These are phyloP conservation scores for Platycercus adscitus DNA, from an alignment of 2,113 vertebrate species.

Conservation along the genomic window DNA sequence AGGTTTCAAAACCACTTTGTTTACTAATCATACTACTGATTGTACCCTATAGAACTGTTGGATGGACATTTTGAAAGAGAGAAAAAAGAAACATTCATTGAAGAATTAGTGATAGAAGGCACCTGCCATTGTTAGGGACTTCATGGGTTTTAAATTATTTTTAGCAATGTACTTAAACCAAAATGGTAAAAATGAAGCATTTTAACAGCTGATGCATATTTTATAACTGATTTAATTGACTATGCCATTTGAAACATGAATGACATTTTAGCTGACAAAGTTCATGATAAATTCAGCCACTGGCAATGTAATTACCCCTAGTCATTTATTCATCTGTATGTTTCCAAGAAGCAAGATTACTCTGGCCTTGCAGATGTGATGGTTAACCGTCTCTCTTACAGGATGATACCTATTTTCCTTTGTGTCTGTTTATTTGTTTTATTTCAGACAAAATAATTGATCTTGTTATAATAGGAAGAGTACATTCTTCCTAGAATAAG, in stretches of 20 bases:
- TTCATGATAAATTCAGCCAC: neutral
- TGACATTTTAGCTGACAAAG: constrained; percentile 12
- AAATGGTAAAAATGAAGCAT: neutral
- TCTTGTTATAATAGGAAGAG: neutral
- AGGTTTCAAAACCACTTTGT: constrained; percentile 33
- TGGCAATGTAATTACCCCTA: neutral
- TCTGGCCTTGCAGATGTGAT: neutral
- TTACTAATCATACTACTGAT: constrained; percentile 6
- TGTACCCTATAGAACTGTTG: neutral
- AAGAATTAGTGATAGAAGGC: neutral
- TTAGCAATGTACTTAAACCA: neutral
- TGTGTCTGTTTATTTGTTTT: neutral
- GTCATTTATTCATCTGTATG: neutral
- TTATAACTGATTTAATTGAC: neutral
- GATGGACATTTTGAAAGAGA: neutral
- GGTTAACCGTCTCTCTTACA: neutral
- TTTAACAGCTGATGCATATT: neutral
- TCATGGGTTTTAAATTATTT: neutral
- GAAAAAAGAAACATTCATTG: neutral
- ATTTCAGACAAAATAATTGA: neutral
- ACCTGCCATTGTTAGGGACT: neutral
- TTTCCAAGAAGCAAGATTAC: neutral
- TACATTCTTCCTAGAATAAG: neutral
- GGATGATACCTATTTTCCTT: neutral
- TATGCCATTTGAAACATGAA: neutral